Base-by-base conservation (phyloP, 2,797 vertebrate genomes). In the Ibycter americanus region DNA sequence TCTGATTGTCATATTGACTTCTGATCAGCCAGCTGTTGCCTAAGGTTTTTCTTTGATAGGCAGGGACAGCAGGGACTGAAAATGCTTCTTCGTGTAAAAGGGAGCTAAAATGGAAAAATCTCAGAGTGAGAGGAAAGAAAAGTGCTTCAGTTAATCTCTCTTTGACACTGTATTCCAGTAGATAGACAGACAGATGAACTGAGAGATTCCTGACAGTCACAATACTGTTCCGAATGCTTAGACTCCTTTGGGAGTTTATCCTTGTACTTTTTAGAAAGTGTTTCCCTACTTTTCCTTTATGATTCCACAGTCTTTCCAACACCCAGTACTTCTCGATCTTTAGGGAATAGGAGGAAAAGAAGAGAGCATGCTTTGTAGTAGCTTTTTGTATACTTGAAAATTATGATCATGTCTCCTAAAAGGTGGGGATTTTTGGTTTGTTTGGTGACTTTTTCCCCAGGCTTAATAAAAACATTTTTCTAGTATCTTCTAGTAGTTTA, bases 1-100 rank as follows among this genome's bases (percentile, higher is more conserved):
- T 72, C 55, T 73, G 85, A 95, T 81, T 92, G 81, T 81, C 31
- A 11, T 81, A 79, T n/a, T 92, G 89, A 82, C 89, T 92, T 95
- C 73, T 90, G 82, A 84, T 95, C 84, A 96, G 74, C 32, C 74
- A 65, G 65, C 15, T 77, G 46, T 85, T 92, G 38, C 59, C 71
- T 84, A 22, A 82, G 52, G 56, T 77, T 95, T 94, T 63, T 9
- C 61, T 82, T 92, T 95, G 56, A 91, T 66, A 55, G 49, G 6
- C 51, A 49, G 61, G 66, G 63, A 91, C 47, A 89, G 46, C 71
- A 88, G 66, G 52, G 77, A 74, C 72, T 51, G 46, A 74, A 89
- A 86, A 84, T 59, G 31, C 29, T 87, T 73, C 71, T 81, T 65
- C 34, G 7, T 46, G 74, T 29, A 68, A 67, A 67, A 72, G 31